Evolutionary conservation across 2,888 invertebrate species (phyloP).

Genomic region (Drosophila pseudotakahashii): DNA sequence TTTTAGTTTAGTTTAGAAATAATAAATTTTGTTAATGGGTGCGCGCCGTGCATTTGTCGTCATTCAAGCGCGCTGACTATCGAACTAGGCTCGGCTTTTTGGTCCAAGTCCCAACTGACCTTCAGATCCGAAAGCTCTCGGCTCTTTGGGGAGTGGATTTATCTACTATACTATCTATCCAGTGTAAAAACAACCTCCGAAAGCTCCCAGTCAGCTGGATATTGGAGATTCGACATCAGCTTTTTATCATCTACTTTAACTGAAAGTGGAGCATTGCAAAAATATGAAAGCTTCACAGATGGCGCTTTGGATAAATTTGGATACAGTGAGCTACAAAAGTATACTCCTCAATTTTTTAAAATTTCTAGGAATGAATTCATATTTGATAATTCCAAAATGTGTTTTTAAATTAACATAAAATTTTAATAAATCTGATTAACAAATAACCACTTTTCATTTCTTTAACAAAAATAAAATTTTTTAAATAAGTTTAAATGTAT

Average conservation of each 20-base stretch:
- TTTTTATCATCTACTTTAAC: neutral
- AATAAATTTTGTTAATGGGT: constrained; percentile 44
- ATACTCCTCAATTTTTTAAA: no score
- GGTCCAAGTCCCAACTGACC: constrained; percentile 69
- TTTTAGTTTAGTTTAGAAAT: neutral
- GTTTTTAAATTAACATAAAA: no score
- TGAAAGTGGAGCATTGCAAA: neutral
- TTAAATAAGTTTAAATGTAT: no score
- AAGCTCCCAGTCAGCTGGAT: constrained; percentile 1
- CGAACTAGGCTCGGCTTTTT: constrained; percentile 19
- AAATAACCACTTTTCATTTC: no score
- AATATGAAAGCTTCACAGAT: neutral
- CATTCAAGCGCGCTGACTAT: constrained; percentile 73
- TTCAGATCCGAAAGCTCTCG: constrained; percentile 58
- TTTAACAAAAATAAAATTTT: no score
- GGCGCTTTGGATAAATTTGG: constrained; percentile 3
- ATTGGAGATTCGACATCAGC: constrained; percentile 8
- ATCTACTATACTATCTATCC: constrained; percentile 1
- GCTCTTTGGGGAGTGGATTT: neutral
- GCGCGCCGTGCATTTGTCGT: constrained; percentile 64
- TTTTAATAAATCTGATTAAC: no score
- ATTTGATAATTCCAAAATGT: no score
- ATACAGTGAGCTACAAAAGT: constrained; percentile 8
- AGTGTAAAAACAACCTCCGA: constrained; percentile 4
- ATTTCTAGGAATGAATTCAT: no score